phyloP scores from a whole-genome alignment of 2,797 vertebrate species.

The Leptodactylus fallax region DNA sequence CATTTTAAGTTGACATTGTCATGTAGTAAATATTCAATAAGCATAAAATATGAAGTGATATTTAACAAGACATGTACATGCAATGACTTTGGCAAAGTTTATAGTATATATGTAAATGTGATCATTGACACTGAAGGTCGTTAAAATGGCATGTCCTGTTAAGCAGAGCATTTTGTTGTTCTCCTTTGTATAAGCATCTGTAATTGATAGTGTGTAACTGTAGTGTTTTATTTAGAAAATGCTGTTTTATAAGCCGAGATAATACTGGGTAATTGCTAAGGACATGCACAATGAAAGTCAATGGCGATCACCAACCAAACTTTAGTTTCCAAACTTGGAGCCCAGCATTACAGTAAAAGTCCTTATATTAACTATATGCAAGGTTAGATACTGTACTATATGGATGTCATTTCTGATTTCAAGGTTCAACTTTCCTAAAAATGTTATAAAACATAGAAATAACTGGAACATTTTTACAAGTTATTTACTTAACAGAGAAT shows the following conservation, averaged over 20 bases:
- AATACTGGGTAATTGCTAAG: constrained; percentile 19
- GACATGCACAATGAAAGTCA: constrained; percentile 27
- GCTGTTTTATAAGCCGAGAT: background rate
- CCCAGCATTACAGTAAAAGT: background rate
- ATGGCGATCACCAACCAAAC: background rate
- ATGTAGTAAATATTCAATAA: constrained; percentile 63
- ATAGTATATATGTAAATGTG: constrained; percentile 59
- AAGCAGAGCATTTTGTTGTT: constrained; percentile 36
- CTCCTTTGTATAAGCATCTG: constrained; percentile 34
- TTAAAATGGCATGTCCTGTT: constrained; percentile 49
- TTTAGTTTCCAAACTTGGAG: background rate
- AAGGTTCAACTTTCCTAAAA: background rate
- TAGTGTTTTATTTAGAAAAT: constrained; percentile 39
- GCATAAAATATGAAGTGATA: constrained; percentile 62
- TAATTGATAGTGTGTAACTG: constrained; percentile 35
- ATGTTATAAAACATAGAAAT: background rate
- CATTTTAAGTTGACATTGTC: constrained; percentile 63
- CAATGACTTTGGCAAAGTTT: constrained; percentile 60
- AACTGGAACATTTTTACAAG: too few relatives aligned
- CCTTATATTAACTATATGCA: background rate
- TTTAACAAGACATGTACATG: constrained; percentile 56
- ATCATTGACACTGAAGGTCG: constrained; percentile 60
- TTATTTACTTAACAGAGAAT: too few relatives aligned
- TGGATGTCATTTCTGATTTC: background rate
- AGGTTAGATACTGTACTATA: background rate